phyloP scores from a whole-genome alignment of 2,888 invertebrate genomes.

The Alsophila aescularia region DNA sequence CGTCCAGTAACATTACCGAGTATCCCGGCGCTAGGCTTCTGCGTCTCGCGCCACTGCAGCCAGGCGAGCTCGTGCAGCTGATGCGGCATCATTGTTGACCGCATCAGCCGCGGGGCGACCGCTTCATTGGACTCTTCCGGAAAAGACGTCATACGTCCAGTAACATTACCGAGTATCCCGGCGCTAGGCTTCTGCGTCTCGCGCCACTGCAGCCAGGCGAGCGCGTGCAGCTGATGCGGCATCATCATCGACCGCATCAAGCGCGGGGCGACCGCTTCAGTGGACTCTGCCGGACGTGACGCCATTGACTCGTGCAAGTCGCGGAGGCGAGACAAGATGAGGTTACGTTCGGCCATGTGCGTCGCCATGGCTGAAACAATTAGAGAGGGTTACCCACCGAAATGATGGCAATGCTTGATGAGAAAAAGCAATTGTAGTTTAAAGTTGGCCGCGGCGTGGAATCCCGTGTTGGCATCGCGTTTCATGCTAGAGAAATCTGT shows the following conservation, averaged over 20 bases:
- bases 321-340: slow-evolving; percentile 89
- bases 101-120: slow-evolving; percentile 76
- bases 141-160: slow-evolving; percentile 79
- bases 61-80: slow-evolving; percentile 90
- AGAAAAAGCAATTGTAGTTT: no score
- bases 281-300: slow-evolving; percentile 86
- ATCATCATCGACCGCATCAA: slow-evolving; percentile 88
- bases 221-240: slow-evolving; percentile 93
- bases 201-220: slow-evolving; percentile 95
- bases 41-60: slow-evolving; percentile 87
- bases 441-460: no score
- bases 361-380: slow-evolving; percentile 88
- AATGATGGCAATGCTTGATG: no score
- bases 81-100: slow-evolving; percentile 88
- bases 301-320: slow-evolving; percentile 88
- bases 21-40: no score
- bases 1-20: no score
- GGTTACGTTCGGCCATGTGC: slow-evolving; percentile 86
- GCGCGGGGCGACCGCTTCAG: slow-evolving; percentile 84
- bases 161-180: slow-evolving; percentile 89
- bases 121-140: slow-evolving; percentile 86
- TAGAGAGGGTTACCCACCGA: no score
- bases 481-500: no score
- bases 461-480: no score
- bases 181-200: slow-evolving; percentile 94